A percentile compares a stretch with the other conserved stretches of the same genome.
Conservation (phyloP, 2,888 invertebrate genomes). For the Drosophila conformis region DNA sequence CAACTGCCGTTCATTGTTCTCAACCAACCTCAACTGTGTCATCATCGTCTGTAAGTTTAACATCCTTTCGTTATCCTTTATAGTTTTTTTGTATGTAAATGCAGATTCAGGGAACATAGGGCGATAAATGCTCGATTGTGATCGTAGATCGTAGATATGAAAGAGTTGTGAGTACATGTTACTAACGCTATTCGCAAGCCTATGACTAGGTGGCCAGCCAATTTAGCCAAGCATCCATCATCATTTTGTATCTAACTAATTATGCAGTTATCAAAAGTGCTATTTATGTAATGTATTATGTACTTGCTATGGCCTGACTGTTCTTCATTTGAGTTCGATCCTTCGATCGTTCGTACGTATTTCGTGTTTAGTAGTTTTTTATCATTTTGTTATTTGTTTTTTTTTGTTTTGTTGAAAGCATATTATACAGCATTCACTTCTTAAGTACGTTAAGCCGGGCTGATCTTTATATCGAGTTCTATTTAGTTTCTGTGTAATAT, state of each 20-base stretch:
- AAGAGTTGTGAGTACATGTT: constrained; percentile 60
- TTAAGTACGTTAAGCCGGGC: constrained; percentile 57
- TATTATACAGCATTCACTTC: constrained; percentile 60
- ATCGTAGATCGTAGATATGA: constrained; percentile 79
- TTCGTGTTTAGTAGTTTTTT: constrained; percentile 65
- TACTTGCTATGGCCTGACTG: constrained; percentile 59
- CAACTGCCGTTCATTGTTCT: constrained; percentile 69
- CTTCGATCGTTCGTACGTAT: constrained; percentile 66
- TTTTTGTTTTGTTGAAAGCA: constrained; percentile 45
- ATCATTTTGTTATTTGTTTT: constrained; percentile 17
- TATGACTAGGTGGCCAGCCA: constrained; percentile 73
- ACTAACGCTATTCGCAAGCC: constrained; percentile 56
- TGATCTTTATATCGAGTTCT: constrained; percentile 31
- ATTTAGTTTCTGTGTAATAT: constrained; percentile 33
- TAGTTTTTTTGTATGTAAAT: constrained; percentile 30
- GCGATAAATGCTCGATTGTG: constrained; percentile 71
- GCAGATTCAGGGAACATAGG: constrained; percentile 60
- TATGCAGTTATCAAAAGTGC: constrained; percentile 35
- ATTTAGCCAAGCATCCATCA: constrained; percentile 28
- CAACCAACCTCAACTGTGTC: constrained; percentile 13
- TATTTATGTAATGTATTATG: constrained; percentile 3
- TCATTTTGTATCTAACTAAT: constrained; percentile 58
- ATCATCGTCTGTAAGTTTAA: neutral
- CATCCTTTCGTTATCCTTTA: constrained; percentile 4
- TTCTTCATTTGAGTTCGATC: constrained; percentile 45